Evolutionary conservation across 2,797 vertebrate species (phyloP), one percentile per base, ranked within the genome.

Genomic region (Sylvilagus floridanus): DNA sequence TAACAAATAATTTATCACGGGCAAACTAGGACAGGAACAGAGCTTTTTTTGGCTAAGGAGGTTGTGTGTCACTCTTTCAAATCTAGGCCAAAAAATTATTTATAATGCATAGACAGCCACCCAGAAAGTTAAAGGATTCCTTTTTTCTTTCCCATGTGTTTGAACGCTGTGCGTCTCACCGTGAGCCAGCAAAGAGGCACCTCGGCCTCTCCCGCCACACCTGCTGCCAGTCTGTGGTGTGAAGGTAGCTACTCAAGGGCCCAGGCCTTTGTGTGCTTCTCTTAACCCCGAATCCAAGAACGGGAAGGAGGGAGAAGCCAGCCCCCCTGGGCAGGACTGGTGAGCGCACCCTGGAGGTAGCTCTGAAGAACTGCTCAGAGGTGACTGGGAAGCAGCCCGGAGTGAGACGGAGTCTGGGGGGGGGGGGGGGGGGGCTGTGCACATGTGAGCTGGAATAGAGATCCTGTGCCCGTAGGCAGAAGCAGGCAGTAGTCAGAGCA

Each of bases 81-180:
- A 97, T 97, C 95, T 96, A 97, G 96, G 96, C 91, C 93, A 96
- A 97, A 96, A 97, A 95, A 96, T 95, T 94, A 97, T 96, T 97
- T 97, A 96, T 96, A 95, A 97, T 94, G 91, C 79, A 95, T 87
- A 96, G 91, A 68, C 94, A 92, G 88, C 54, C 84, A 78, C 88
- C 91, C 35, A 54, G 85, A 82, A 94, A 82, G 52, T 84, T 85
- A 92, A 91, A 96, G 79, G 73, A 0, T 60, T 63, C 32, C 96
- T 93, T 97, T 97, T 66, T 95, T 96, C 79, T 82, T 76, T 57
- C 22, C 35, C 7, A 0, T 86, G 68, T 17, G 32, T 90, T 93
- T 94, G 94, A 95, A 93, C 76, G n/a, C 63, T n/a, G 21, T 37
- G 78, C 63, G 62, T 93, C 92, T 95, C 50, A 92, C 62, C 57